phyloP scores from a whole-genome alignment of 2,113 vertebrate species.

The Aplodontia rufa region DNA sequence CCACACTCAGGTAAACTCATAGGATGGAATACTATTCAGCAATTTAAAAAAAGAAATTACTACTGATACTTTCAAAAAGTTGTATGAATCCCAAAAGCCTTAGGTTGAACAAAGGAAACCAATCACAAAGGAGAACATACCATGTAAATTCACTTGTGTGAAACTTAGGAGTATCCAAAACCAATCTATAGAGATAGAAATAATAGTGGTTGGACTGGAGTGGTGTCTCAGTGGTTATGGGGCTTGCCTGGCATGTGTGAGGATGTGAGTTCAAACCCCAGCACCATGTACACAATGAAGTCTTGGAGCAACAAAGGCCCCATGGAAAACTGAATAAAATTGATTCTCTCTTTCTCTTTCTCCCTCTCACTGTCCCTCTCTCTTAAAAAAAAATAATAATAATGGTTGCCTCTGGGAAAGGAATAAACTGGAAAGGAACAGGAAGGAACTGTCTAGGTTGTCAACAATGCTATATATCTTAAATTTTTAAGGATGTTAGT shows the following conservation, averaged over 20 bases:
- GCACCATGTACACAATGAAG: too few relatives aligned
- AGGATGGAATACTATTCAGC: background rate
- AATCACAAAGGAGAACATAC: background rate
- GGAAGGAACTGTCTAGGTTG: background rate
- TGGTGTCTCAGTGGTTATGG: too few relatives aligned
- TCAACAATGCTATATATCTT: background rate
- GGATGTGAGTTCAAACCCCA: too few relatives aligned
- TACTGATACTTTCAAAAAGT: background rate
- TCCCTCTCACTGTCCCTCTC: too few relatives aligned
- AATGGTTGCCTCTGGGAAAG: background rate
- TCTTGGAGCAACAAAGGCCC: too few relatives aligned
- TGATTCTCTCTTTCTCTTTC: too few relatives aligned
- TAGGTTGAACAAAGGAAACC: background rate
- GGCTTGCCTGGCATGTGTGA: too few relatives aligned
- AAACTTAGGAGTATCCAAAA: background rate
- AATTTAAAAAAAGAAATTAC: background rate
- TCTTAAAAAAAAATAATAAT: too few relatives aligned
- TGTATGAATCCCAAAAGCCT: too few relatives aligned
- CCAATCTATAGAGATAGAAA: background rate
- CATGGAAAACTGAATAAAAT: too few relatives aligned
- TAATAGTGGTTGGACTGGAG: background rate
- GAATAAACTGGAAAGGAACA: background rate
- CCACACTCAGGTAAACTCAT: background rate
- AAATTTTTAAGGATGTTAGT: background rate
- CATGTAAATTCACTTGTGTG: background rate